These are phyloP conservation scores for Furcifer pardalis DNA, from an alignment of 2,797 vertebrate species.

Conservation along the genomic window DNA sequence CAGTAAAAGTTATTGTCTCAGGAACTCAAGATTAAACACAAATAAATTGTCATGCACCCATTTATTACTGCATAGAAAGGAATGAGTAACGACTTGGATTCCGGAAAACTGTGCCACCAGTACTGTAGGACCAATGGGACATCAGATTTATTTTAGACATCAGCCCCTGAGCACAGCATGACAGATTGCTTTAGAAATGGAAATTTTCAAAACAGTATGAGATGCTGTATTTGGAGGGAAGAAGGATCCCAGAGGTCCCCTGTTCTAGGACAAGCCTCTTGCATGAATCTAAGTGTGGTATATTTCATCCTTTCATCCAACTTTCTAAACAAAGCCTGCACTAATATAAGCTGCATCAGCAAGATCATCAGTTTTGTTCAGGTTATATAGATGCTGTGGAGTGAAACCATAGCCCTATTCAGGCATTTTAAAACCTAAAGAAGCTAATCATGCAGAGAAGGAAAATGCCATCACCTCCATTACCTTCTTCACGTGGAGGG, in stretches of 20 bases:
- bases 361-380: background rate
- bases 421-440: background rate
- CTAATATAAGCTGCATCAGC: too few species aligned
- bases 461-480: background rate
- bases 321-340: background rate
- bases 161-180: too few species aligned
- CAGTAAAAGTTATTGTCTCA: background rate
- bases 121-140: too few species aligned
- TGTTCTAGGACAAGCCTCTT: background rate
- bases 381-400: background rate
- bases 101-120: background rate
- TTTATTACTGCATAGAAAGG: background rate
- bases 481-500: too few species aligned
- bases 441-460: background rate
- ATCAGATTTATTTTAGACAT: background rate
- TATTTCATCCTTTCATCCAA: background rate
- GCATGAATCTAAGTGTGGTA: background rate
- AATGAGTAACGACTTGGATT: background rate
- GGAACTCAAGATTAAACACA: background rate
- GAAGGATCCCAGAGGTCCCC: background rate
- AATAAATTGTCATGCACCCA: background rate
- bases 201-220: background rate
- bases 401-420: background rate
- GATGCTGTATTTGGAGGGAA: background rate
- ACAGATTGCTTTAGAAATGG: background rate